Evolutionary conservation across 2,113 vertebrate species (phyloP).

Genomic region (Alethe diademata): DNA sequence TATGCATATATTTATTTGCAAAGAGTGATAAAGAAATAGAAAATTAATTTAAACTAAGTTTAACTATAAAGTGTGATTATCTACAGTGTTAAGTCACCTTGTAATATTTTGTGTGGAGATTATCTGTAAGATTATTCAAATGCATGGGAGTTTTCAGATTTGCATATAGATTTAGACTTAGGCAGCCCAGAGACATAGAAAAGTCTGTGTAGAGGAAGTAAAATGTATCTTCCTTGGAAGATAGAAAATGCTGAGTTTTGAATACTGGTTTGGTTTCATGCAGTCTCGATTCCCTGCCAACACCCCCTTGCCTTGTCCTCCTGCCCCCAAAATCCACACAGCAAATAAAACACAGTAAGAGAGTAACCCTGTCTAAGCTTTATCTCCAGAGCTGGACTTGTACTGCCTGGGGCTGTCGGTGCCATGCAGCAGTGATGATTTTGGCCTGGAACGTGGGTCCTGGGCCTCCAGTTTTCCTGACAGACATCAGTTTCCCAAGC

Average conservation of each 20-base stretch:
- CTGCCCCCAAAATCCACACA: not conserved
- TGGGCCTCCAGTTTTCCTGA: not conserved
- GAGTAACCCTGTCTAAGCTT: not conserved
- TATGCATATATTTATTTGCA: not conserved
- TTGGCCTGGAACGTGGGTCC: not conserved
- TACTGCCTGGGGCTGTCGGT: accelerated
- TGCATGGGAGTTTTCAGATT: not conserved
- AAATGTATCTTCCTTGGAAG: not conserved
- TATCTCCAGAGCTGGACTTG: not conserved
- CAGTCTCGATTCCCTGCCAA: not conserved
- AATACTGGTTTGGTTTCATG: not conserved
- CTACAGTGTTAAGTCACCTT: not conserved
- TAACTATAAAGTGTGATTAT: not conserved
- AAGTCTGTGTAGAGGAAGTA: not conserved
- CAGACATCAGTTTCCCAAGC: not conserved
- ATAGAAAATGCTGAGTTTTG: not conserved
- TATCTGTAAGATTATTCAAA: not conserved
- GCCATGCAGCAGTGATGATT: not conserved
- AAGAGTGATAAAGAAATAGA: not conserved
- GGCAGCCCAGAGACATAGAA: not conserved
- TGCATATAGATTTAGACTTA: not conserved
- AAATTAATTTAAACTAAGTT: not conserved
- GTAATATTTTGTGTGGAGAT: not conserved
- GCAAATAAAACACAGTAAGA: not conserved
- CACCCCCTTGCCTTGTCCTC: not conserved